Evolutionary conservation across 2,113 vertebrate species (phyloP), one percentile per base, ranked within the genome.

Genomic region (Ictalurus punctatus): DNA sequence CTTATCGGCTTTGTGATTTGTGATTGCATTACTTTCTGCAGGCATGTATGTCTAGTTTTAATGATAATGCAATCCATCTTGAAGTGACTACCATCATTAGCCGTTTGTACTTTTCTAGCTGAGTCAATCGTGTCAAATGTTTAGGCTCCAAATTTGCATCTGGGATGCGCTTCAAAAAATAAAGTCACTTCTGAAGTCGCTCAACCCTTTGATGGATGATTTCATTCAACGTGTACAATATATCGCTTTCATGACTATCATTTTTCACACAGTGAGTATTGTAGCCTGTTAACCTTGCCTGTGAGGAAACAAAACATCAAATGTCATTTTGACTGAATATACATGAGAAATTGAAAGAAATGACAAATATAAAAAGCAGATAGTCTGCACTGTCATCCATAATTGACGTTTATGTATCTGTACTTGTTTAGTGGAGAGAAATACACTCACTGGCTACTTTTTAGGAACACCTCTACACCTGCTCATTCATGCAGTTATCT

Each of bases 1-100:
- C 37, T 83, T 84, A 88, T 88, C 67, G 83, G 81, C 81, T 84
- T 78, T 84, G 69, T 78, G 81, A 88, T 88, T 84, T 84, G 87
- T 84, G 82, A 88, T 88, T 63, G 71, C 81, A 19, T 76, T 76
- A 74, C 81, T 88, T 88, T 88, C 54, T 88, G 87, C 87, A 84
- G 87, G 69, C 80, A 63, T 85, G 44, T 48, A 63, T 67, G 61
- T 73, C 88, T 90, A 48, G 63, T 61, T 86, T 87, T 84, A 34
- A 81, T 73, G 83, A 89, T 59, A 74, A 86, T 34, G 34, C 85
- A 59, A 86, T 86, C 69, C 69, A 86, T 78, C 76, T 87, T 87
- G 3, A 67, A 67, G 86, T 67, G 86, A 65, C 76, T 67, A 37
- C 54, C 4, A 25, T 40, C 25, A 67, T 85, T 85, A 89, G 44